Evolutionary conservation across 1,140 invertebrate species (phyloP).

Genomic region (Magallana ariakensis): DNA sequence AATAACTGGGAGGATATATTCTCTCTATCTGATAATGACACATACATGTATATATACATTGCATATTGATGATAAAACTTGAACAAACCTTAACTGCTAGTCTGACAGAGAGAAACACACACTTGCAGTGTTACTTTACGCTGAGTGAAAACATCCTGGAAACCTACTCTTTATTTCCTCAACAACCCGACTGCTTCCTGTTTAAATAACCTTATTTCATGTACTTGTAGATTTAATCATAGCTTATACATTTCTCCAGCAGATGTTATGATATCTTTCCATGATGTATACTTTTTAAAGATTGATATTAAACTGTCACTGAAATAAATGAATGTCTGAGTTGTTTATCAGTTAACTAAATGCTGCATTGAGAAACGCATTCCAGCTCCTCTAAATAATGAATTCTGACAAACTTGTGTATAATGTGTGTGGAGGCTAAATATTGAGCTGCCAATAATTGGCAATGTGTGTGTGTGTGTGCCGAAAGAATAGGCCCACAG

Average conservation of each 20-base stretch:
- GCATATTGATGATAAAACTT: conserved; percentile 10
- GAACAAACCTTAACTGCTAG: background rate
- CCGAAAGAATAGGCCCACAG: conserved; percentile 17
- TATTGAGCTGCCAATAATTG: background rate
- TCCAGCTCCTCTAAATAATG: background rate
- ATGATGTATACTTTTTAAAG: background rate
- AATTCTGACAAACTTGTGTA: background rate
- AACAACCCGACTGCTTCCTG: conserved; percentile 20
- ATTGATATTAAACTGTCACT: conserved; percentile 16
- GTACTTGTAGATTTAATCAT: background rate
- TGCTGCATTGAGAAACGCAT: background rate
- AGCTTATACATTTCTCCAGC: background rate
- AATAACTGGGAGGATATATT: conserved; percentile 23
- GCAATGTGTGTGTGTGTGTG: background rate
- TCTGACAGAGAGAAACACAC: background rate
- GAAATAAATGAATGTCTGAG: background rate
- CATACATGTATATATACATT: conserved; percentile 5
- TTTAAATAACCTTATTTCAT: background rate
- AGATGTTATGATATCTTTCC: conserved; percentile 1
- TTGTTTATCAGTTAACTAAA: conserved; percentile 6
- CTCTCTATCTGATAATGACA: background rate
- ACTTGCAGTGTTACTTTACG: background rate
- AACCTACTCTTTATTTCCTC: conserved; percentile 29
- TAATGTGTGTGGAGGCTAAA: background rate
- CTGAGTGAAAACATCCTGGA: conserved; percentile 31